Evolutionary conservation across 2,113 vertebrate genomes (phyloP).

Genomic region (Cyrtonyx montezumae): DNA sequence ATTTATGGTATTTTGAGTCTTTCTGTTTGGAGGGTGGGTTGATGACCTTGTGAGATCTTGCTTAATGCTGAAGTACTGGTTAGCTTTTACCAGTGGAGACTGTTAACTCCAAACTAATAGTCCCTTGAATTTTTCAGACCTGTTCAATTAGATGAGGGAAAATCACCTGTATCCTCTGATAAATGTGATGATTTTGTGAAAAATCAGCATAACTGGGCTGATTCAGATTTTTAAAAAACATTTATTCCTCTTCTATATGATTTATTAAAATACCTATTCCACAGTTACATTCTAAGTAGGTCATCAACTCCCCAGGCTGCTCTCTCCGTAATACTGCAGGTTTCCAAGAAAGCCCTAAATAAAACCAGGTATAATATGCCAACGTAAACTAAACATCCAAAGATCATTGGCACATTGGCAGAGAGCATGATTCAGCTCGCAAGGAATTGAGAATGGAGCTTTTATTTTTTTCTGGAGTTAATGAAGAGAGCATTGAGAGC

Average conservation of each 20-base stretch:
- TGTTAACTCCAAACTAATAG: not conserved
- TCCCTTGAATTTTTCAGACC: not conserved
- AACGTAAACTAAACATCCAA: not conserved
- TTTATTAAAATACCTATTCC: not conserved
- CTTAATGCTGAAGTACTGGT: not conserved
- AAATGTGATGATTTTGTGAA: not conserved
- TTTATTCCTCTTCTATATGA: not conserved
- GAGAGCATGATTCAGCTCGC: not conserved
- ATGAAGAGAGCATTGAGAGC: slow-evolving; percentile 1
- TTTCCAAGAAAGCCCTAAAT: not conserved
- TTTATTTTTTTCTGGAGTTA: slow-evolving; percentile 26
- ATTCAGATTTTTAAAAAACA: not conserved
- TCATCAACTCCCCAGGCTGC: not conserved
- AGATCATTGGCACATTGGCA: not conserved
- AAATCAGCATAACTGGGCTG: not conserved
- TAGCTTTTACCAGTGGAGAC: not conserved
- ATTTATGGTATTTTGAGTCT: not conserved
- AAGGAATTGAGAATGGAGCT: not conserved
- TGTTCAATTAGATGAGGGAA: not conserved
- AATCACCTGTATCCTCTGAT: not conserved
- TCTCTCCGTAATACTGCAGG: not conserved
- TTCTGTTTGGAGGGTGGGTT: not conserved
- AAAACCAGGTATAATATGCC: not conserved
- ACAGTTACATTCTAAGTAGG: not conserved
- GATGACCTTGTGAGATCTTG: not conserved